Conservation (phyloP, 2,797 vertebrate species). For the Pogonophryne albipinna region DNA sequence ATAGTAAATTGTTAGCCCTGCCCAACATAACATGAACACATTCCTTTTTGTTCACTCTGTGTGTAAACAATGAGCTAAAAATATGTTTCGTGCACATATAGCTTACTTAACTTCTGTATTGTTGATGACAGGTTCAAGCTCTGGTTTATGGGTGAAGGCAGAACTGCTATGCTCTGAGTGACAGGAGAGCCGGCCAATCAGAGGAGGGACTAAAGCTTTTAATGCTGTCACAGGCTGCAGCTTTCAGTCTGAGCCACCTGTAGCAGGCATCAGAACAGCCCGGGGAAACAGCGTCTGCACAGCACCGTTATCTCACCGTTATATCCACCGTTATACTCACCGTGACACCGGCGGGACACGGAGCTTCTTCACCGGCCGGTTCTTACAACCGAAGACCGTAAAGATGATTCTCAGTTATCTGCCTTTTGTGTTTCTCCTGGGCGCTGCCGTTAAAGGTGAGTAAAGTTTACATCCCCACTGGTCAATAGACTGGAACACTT, state of each 20-base stretch:
- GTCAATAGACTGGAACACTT: not conserved
- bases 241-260: constrained; percentile 73
- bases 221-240: constrained; percentile 49
- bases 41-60: not conserved
- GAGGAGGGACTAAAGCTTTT: constrained; percentile 57
- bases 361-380: not conserved
- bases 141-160: constrained; percentile 5
- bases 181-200: constrained; percentile 63
- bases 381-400: not conserved
- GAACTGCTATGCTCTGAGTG: constrained; percentile 38
- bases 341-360: not conserved
- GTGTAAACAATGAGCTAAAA: constrained; percentile 15
- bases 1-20: no score
- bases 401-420: constrained; percentile 49
- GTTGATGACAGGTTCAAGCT: constrained; percentile 18
- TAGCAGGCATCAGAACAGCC: constrained; percentile 35
- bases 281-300: constrained; percentile 2
- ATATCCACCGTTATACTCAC: constrained; percentile 34
- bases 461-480: constrained; percentile 17
- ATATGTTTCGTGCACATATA: constrained; percentile 1
- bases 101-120: not conserved
- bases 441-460: constrained; percentile 58
- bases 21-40: not conserved
- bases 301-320: constrained; percentile 30
- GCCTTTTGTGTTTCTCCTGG: constrained; percentile 42